Evolutionary conservation across 2,888 invertebrate species (phyloP).

Genomic region (Hoplodrina ambigua): DNA sequence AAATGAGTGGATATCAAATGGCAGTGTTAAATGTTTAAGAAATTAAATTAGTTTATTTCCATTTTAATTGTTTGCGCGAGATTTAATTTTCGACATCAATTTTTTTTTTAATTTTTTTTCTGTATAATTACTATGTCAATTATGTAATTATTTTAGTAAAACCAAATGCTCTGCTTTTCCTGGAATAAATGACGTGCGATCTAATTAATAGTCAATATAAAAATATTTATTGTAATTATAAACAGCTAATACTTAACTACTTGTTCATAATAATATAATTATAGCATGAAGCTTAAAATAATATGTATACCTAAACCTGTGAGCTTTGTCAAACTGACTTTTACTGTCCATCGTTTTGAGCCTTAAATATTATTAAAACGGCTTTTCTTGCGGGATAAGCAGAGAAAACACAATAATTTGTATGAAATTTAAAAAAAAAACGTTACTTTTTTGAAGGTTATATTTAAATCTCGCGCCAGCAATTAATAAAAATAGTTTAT

Average conservation of each 20-base stretch:
- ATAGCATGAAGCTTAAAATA: neutral
- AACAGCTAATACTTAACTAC: neutral
- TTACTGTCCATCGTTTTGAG: neutral
- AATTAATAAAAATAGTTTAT: slow-evolving; percentile 58
- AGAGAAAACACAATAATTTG: slow-evolving; percentile 9
- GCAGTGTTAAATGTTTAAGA: slow-evolving; percentile 61
- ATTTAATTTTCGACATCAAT: slow-evolving; percentile 39
- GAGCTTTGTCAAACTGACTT: slow-evolving; percentile 3
- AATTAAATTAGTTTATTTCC: slow-evolving; percentile 59
- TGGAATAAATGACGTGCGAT: neutral
- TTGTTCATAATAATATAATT: neutral
- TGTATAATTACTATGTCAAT: neutral
- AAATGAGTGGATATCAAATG: slow-evolving; percentile 58
- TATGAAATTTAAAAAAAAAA: neutral
- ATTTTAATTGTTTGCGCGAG: slow-evolving; percentile 54
- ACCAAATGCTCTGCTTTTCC: neutral
- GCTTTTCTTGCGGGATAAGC: neutral
- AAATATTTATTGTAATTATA: slow-evolving; percentile 1
- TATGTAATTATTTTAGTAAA: neutral
- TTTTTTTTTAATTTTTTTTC: neutral
- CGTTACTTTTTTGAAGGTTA: slow-evolving; percentile 12
- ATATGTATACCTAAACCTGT: neutral
- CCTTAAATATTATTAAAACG: neutral
- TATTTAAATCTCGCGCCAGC: slow-evolving; percentile 52
- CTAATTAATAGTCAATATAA: too few species aligned